Evolutionary conservation across 92 coral and sea anemone species (phyloP), one percentile per base, ranked within the genome.

Genomic region (Phenganax stokvisi): DNA sequence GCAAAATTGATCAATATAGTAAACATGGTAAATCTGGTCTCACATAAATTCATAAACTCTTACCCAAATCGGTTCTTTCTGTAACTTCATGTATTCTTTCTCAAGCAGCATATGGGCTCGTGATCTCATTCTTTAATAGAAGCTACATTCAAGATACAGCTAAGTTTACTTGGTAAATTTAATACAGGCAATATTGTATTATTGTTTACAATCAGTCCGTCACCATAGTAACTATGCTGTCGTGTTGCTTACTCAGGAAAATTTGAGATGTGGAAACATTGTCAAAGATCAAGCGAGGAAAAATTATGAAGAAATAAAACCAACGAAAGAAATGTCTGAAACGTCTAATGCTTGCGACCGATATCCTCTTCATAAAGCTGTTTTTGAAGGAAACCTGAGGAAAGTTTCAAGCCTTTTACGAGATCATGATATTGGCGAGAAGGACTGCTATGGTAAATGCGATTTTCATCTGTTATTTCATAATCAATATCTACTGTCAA

Each of bases 371-470:
- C 98, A 94, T 65, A 92, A 81, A 86, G 98, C 98, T 29, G 89
- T 94, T 58, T 94, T 92, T 85, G 97, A 94, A 71, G 98, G 98
- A 31, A 94, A 94, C 87, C 81, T 94, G 9, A 87, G 98, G 29
- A 94, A 92, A 73, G 96, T 94, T 74, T 94, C 98, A 51, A 73
- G 87, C 53, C 89, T 86, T 52, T 76, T 94, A 77, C 84, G 96
- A 37, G 77, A 85, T 72, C 89, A 92, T 74, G 96, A 92, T 82
- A 80, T 94, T 71, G 89, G 65, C 57, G 92, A 92, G 78, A 89
- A 84, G 87, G 98, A 94, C 86, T 62, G 87, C 16, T 96, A 94
- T 77, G 98, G 98, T 94, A 89, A 79, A 89, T 47, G 44, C 31
- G 31, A 57, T 76, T 68, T 68, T 37, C 12, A 64, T 10, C 30